These are phyloP conservation scores for Muscicapa comitata DNA, from an alignment of 2,797 vertebrate genomes.

Conservation along the genomic window DNA sequence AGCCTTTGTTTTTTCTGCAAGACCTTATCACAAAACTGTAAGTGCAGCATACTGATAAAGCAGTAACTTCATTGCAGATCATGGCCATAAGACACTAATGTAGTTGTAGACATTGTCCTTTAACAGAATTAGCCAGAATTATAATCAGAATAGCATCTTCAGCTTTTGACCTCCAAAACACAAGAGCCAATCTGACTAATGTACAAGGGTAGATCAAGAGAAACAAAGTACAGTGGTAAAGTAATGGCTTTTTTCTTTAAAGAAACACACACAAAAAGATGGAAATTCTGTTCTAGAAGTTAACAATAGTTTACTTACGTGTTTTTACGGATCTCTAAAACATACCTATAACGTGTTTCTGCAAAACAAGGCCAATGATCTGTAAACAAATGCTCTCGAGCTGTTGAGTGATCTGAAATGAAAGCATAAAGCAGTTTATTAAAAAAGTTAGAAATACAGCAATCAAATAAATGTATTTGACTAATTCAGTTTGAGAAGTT, in stretches of 20 bases:
- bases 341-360: conserved; percentile 97
- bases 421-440: background rate
- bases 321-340: background rate
- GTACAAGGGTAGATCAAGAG: background rate
- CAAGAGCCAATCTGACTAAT: background rate
- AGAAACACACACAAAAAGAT: background rate
- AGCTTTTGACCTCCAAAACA: background rate
- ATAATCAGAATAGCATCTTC: background rate
- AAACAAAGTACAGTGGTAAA: background rate
- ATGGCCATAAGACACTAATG: background rate
- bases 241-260: background rate
- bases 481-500: background rate
- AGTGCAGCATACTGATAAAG: background rate
- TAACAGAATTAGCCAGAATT: background rate
- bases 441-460: background rate
- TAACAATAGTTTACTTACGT: background rate
- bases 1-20: background rate
- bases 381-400: conserved; percentile 95
- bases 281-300: background rate
- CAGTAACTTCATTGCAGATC: background rate
- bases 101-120: background rate
- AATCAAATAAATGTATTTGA: background rate
- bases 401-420: conserved; percentile 89
- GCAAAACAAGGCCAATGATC: conserved; percentile 94
- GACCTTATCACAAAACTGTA: background rate